Conservation (phyloP, 2,113 vertebrate species). For the Choloepus hoffmanni region DNA sequence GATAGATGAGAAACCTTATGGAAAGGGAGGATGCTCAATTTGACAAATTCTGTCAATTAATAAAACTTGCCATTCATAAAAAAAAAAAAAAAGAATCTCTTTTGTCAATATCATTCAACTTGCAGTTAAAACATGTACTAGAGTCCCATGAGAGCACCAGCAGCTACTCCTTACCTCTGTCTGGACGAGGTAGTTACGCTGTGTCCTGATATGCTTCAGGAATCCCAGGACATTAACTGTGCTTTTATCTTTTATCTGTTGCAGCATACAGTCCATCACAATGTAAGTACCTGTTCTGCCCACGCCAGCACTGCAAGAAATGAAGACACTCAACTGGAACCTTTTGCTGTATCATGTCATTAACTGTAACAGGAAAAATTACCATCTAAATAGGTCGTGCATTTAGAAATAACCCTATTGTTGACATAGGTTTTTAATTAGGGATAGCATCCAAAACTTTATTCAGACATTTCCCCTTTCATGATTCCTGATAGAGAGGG, state of each 20-base stretch:
- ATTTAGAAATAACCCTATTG: not conserved
- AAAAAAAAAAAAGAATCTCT: too few species aligned
- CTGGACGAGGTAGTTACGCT: constrained; percentile 98
- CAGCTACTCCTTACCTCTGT: constrained; percentile 92
- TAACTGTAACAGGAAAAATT: not conserved
- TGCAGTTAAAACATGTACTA: not conserved
- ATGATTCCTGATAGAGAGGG: not conserved
- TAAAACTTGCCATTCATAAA: too few species aligned
- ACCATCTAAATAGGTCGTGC: not conserved
- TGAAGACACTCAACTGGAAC: not conserved
- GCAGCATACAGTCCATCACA: constrained; percentile 99
- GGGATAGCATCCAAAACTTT: too few species aligned
- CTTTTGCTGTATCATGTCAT: not conserved
- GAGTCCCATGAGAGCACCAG: fast-evolving
- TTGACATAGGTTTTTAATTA: not conserved
- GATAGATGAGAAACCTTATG: too few species aligned
- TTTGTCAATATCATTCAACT: not conserved
- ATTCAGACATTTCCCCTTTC: not conserved
- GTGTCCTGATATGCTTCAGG: constrained; percentile 97
- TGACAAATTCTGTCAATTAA: too few species aligned
- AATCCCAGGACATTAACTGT: constrained; percentile 98
- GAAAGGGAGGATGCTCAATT: too few species aligned
- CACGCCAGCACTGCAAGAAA: constrained; percentile 93
- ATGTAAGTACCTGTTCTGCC: constrained; percentile 99
- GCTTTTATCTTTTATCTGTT: constrained; percentile 98